Base-by-base conservation (phyloP, 1,140 invertebrate genomes). In the Pachyrhynchus sulphureomaculatus region DNA sequence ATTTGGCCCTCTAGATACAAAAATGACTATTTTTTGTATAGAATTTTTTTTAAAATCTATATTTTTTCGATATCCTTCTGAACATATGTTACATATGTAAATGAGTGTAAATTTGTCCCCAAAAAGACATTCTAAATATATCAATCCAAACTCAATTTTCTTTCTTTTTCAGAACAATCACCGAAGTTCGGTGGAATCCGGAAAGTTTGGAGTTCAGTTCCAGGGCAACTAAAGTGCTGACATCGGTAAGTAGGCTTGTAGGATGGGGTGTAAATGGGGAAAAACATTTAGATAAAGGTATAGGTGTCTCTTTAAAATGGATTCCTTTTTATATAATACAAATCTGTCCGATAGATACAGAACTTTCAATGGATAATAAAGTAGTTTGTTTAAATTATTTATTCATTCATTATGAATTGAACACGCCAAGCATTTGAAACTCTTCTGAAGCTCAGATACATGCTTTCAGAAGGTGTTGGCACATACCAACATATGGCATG, bases 161-260 rank as follows among this genome's bases (percentile, higher is more conserved):
- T 57, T 58, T 58, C 37, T 60, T 57, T 81, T 81, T 5, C 74
- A 84, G 83, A 67, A 80, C 82, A 62, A 76, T 83, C 34, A 72
- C 75, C n/a, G 82, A 84, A 64, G 77, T 80, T 18, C 79, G 78
- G 70, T 84, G 83, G 82, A 85, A 83, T 68, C 78, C 80, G 49
- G 83, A 85, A 62, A 80, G 80, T 2, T 73, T 79, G 34, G 75
- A 80, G 62, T 84, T 84, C 67, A 79, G 80, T n/a, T 74, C 80
- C 42, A 76, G 86, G 39, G 82, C 83, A 1, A 80, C 84, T 8
- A 86, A 84, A 68, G 75, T 88, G 42, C 71, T 84, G 2, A 78
- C 83, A 61, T 83, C 82, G 76, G 82, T 84, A 70, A 82, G 81
- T 80, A 67, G 37, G 51, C 57, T 64, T 20, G 1, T 32, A 49